Evolutionary conservation across 2,888 invertebrate species (phyloP).

Genomic region (Sericinus montela): DNA sequence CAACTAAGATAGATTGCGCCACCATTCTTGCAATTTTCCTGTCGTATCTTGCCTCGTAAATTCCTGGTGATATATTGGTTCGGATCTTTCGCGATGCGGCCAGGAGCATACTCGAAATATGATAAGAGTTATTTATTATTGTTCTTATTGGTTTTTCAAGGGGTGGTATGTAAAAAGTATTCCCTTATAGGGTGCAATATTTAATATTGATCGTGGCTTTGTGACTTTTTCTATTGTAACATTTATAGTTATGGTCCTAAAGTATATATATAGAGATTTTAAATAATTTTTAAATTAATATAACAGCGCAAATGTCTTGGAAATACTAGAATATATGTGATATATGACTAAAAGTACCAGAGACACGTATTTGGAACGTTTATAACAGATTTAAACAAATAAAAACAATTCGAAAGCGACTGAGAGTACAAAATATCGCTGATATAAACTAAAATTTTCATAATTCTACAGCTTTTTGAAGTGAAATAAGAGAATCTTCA

Average conservation of each 20-base stretch:
- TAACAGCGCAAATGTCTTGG: too few species aligned
- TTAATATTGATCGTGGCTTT: constrained; percentile 35
- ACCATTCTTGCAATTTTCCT: constrained; percentile 96
- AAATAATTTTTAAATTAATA: too few species aligned
- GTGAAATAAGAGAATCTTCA: constrained; percentile 54
- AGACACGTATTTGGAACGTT: constrained; percentile 27
- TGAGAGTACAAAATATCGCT: constrained; percentile 33
- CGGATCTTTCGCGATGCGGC: constrained; percentile 79
- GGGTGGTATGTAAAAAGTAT: constrained; percentile 48
- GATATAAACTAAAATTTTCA: constrained; percentile 27
- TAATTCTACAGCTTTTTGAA: constrained; percentile 35
- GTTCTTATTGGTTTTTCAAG: constrained; percentile 78
- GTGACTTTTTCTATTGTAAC: not conserved
- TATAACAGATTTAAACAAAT: constrained; percentile 34
- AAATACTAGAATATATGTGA: not conserved
- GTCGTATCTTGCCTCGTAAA: constrained; percentile 94
- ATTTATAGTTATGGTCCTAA: too few species aligned
- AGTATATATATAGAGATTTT: too few species aligned
- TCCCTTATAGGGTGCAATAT: constrained; percentile 46
- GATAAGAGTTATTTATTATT: constrained; percentile 80
- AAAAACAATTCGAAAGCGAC: constrained; percentile 32
- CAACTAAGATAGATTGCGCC: constrained; percentile 93
- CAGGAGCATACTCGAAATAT: constrained; percentile 80
- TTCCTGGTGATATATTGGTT: constrained; percentile 89
- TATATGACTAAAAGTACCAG: constrained; percentile 18